These are phyloP conservation scores for Lophura nycthemera DNA, from an alignment of 2,113 vertebrate genomes.

Conservation along the genomic window DNA sequence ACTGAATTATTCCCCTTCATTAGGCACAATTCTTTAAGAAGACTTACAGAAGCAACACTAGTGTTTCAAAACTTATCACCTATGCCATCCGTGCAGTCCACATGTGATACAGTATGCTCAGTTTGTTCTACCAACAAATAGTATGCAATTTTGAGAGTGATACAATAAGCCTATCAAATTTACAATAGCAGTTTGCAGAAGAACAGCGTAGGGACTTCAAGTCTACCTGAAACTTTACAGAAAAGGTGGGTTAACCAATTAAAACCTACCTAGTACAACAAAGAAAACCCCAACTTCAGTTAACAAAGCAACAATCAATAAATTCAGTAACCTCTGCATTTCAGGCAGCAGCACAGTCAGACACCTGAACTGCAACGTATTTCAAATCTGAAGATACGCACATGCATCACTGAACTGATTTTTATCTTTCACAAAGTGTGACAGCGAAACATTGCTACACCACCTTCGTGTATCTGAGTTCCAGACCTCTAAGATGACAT, in stretches of 20 bases:
- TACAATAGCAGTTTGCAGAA: no score
- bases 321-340: neutral
- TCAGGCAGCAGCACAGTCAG: neutral
- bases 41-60: neutral
- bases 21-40: neutral
- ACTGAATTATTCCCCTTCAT: neutral
- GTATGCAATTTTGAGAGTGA: neutral
- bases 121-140: neutral
- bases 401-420: neutral
- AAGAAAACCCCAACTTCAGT: neutral
- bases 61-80: neutral
- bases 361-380: neutral
- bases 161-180: neutral
- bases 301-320: neutral
- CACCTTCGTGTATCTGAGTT: neutral
- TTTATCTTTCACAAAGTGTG: neutral
- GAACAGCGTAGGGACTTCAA: no score
- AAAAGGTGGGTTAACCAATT: neutral
- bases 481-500: neutral
- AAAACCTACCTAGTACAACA: neutral
- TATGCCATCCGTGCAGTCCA: neutral
- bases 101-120: neutral
- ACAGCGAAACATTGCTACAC: neutral
- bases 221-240: neutral
- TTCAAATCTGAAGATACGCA: neutral